Percentiles rank a stretch among this genome's conserved stretches.
Evolutionary conservation across 2,797 vertebrate species (phyloP).

Genomic region (Calcarius lapponicus): DNA sequence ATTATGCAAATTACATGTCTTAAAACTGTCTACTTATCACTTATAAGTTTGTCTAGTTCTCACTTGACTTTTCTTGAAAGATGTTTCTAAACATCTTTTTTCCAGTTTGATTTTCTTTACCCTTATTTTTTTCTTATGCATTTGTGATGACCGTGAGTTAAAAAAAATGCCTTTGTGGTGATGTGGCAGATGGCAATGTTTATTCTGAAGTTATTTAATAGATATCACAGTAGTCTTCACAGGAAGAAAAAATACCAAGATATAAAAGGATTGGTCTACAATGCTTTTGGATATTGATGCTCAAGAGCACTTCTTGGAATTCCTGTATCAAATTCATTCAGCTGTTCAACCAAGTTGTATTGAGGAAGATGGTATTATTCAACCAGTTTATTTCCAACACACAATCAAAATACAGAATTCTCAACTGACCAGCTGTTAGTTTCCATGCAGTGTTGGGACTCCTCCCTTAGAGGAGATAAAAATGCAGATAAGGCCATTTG

Average conservation of each 20-base stretch:
- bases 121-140: slow-evolving; percentile 5
- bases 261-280: background rate
- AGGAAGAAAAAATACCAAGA: background rate
- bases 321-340: background rate
- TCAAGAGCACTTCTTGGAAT: background rate
- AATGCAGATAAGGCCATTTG: background rate
- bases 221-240: background rate
- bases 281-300: background rate
- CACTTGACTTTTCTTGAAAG: slow-evolving; percentile 16
- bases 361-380: background rate
- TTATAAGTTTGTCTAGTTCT: slow-evolving; percentile 37
- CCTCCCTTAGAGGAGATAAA: background rate
- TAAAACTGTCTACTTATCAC: slow-evolving; percentile 30
- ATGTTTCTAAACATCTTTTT: slow-evolving; percentile 32
- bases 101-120: slow-evolving; percentile 22
- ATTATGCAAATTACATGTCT: slow-evolving; percentile 26
- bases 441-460: background rate
- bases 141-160: background rate
- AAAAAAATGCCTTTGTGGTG: background rate
- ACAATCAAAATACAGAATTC: background rate
- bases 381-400: background rate
- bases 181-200: background rate
- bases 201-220: slow-evolving; percentile 30
- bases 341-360: background rate
- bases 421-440: background rate